phyloP scores from a whole-genome alignment of 2,888 invertebrate species.

The Asteroscopus sphinx region DNA sequence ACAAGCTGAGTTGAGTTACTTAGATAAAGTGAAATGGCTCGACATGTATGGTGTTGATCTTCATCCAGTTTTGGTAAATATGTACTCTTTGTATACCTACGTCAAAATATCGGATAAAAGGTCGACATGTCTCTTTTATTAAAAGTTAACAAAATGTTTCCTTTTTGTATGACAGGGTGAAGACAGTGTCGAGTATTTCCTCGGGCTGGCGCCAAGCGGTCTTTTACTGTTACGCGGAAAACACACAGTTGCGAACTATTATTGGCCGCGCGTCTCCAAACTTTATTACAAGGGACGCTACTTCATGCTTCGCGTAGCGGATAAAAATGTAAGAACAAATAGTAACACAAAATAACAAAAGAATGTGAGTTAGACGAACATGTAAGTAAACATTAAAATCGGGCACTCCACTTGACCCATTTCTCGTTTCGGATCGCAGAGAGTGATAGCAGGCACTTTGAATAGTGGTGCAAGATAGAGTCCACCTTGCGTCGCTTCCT shows the following conservation, averaged over 20 bases:
- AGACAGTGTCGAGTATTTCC: constrained; percentile 98
- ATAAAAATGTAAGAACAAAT: constrained; percentile 95
- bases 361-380: constrained; percentile 57
- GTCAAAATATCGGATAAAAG: neutral
- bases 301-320: constrained; percentile 98
- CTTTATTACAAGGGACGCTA: constrained; percentile 98
- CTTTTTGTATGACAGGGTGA: constrained; percentile 92
- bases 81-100: constrained; percentile 16
- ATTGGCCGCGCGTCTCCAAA: constrained; percentile 99
- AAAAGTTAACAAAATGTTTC: constrained; percentile 9
- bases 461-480: constrained; percentile 85
- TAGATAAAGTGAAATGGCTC: constrained; percentile 99
- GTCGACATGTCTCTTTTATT: constrained; percentile 7
- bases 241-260: constrained; percentile 99
- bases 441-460: constrained; percentile 76
- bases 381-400: constrained; percentile 75
- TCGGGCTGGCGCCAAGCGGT: constrained; percentile 98
- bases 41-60: constrained; percentile 99
- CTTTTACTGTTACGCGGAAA: constrained; percentile 98
- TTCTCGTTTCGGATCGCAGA: constrained; percentile 75
- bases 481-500: constrained; percentile 82
- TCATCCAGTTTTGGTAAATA: constrained; percentile 97
- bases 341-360: constrained; percentile 39
- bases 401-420: constrained; percentile 78
- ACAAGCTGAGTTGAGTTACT: constrained; percentile 97